A percentile compares a stretch with the other conserved stretches of the same genome.
phyloP scores from a whole-genome alignment of 2,797 vertebrate species.

The Melanotaenia pygmaea region DNA sequence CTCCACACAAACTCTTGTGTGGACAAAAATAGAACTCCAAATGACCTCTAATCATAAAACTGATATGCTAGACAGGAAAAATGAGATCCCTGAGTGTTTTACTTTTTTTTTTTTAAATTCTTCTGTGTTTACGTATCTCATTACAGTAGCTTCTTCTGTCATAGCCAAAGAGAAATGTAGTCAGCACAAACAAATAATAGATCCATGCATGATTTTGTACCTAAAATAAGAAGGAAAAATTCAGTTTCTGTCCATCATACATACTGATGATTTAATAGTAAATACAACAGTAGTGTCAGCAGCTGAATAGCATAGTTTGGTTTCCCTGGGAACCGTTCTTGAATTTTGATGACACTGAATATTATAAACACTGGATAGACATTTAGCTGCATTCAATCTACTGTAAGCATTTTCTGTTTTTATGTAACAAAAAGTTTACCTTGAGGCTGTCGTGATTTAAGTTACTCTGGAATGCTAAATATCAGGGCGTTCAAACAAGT shows the following conservation, averaged over 20 bases:
- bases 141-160: neutral
- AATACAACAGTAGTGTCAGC: neutral
- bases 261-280: neutral
- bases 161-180: neutral
- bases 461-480: neutral
- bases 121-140: neutral
- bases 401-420: neutral
- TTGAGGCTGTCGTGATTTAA: neutral
- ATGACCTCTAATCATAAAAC: neutral
- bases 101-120: neutral
- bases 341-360: neutral
- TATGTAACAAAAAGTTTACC: neutral
- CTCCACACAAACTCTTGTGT: constrained; percentile 15
- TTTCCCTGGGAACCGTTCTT: neutral
- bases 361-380: neutral
- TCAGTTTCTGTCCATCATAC: neutral
- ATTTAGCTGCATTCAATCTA: neutral
- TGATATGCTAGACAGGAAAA: neutral
- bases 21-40: constrained; percentile 30
- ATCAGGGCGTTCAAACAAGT: neutral
- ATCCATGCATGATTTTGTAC: neutral
- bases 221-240: neutral
- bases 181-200: constrained; percentile 1
- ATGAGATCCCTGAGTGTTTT: neutral
- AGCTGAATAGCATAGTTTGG: neutral